Evolutionary conservation across 2,797 vertebrate genomes (phyloP).

Genomic region (Liasis olivaceus): DNA sequence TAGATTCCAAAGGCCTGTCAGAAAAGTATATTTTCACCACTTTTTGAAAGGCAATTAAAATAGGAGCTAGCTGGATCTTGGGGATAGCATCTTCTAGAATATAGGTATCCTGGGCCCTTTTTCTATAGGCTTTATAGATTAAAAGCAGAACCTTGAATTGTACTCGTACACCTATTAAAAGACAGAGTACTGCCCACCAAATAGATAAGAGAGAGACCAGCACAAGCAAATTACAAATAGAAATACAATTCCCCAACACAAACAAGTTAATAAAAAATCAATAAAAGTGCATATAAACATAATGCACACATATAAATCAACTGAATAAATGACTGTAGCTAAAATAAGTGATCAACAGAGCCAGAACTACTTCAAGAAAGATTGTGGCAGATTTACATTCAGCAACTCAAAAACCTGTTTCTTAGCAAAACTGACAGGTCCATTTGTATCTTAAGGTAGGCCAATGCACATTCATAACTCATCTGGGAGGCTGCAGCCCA

Average conservation of each 20-base stretch:
- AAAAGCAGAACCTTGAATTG: background rate
- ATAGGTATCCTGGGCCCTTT: background rate
- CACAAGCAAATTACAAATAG: background rate
- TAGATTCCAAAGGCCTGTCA: background rate
- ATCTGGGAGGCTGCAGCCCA: too few species aligned
- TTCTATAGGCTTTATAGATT: background rate
- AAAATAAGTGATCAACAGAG: too few species aligned
- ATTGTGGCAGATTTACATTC: too few species aligned
- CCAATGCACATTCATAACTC: too few species aligned
- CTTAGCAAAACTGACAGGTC: too few species aligned
- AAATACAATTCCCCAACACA: background rate
- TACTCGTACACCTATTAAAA: background rate
- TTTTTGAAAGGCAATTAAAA: background rate
- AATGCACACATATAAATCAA: background rate
- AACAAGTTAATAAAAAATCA: background rate
- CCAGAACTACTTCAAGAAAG: too few species aligned
- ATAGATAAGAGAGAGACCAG: background rate
- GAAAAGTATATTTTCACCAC: background rate
- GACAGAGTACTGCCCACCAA: background rate
- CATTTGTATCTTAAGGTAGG: too few species aligned
- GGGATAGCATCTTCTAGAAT: background rate
- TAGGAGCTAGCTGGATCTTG: background rate
- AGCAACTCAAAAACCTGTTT: too few species aligned
- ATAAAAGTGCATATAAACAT: background rate
- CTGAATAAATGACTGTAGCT: background rate